Evolutionary conservation across 2,797 vertebrate species (phyloP).

Genomic region (Gymnopithys bicolor): DNA sequence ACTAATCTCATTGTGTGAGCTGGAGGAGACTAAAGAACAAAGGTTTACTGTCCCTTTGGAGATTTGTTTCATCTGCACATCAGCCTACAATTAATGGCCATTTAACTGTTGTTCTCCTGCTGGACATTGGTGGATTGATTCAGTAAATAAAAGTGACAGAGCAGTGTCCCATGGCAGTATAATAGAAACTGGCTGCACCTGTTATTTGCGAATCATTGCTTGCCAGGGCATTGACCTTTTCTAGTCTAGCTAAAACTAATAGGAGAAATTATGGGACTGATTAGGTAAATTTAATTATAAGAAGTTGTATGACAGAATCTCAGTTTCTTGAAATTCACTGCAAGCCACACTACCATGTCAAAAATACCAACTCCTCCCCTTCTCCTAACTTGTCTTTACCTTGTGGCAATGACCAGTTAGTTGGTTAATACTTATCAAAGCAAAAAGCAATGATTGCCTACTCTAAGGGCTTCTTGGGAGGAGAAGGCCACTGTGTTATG

Average conservation of each 20-base stretch:
- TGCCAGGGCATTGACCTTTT: constrained; percentile 80
- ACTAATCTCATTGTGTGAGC: constrained; percentile 69
- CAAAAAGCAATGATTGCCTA: background rate
- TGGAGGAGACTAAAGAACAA: constrained; percentile 79
- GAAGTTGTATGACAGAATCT: constrained; percentile 12
- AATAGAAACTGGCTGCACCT: constrained; percentile 80
- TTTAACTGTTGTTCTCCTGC: constrained; percentile 84
- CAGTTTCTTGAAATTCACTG: constrained; percentile 21
- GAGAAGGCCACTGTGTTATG: background rate
- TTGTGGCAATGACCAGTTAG: background rate
- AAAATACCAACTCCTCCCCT: background rate
- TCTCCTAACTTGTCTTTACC: background rate
- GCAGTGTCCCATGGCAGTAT: constrained; percentile 75
- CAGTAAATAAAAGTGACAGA: constrained; percentile 86
- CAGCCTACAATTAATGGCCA: constrained; percentile 84
- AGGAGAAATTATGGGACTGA: constrained; percentile 73
- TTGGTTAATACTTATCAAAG: no score
- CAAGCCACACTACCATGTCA: background rate
- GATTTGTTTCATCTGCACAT: constrained; percentile 84
- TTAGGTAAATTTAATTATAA: constrained; percentile 64
- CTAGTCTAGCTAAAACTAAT: constrained; percentile 76
- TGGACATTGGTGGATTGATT: constrained; percentile 86
- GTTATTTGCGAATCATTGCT: constrained; percentile 81
- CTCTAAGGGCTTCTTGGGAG: background rate
- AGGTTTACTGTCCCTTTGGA: constrained; percentile 82